Evolutionary conservation across 2,888 invertebrate species (phyloP).

Genomic region (Cryptocephalus primarius): DNA sequence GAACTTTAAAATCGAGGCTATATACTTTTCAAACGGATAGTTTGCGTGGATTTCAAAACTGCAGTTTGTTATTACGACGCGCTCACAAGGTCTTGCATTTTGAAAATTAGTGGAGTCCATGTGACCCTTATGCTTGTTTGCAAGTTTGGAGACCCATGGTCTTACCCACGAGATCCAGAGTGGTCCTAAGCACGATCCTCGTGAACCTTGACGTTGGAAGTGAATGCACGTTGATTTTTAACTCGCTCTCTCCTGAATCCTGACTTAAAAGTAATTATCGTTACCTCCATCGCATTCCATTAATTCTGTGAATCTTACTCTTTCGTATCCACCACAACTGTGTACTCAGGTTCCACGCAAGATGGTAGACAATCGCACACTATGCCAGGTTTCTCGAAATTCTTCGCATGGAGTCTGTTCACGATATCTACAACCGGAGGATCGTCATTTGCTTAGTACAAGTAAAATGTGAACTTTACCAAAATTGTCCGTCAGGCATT

Average conservation of each 20-base stretch:
- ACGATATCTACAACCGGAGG: constrained; percentile 30
- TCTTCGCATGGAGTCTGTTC: constrained; percentile 34
- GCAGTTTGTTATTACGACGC: too few relatives aligned
- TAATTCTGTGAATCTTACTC: constrained; percentile 31
- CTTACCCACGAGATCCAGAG: constrained; percentile 51
- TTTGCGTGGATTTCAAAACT: too few relatives aligned
- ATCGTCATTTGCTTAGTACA: constrained; percentile 4
- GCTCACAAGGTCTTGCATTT: too few relatives aligned
- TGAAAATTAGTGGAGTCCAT: too few relatives aligned
- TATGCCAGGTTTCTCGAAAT: constrained; percentile 35
- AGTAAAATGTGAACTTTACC: constrained; percentile 23
- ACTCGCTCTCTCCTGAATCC: constrained; percentile 23
- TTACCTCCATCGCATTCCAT: too few relatives aligned
- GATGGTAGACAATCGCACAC: constrained; percentile 49
- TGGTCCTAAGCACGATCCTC: constrained; percentile 48
- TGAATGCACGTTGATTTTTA: constrained; percentile 40
- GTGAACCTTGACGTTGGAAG: constrained; percentile 47
- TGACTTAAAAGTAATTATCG: too few relatives aligned
- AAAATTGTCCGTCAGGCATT: constrained; percentile 42
- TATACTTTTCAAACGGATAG: too few relatives aligned
- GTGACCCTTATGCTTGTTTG: too few relatives aligned
- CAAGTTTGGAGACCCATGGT: too few relatives aligned
- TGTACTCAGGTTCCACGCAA: constrained; percentile 49
- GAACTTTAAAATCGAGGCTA: too few relatives aligned
- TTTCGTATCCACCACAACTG: constrained; percentile 39